Base-by-base conservation (phyloP, 2,113 vertebrate genomes). In the Egretta garzetta region DNA sequence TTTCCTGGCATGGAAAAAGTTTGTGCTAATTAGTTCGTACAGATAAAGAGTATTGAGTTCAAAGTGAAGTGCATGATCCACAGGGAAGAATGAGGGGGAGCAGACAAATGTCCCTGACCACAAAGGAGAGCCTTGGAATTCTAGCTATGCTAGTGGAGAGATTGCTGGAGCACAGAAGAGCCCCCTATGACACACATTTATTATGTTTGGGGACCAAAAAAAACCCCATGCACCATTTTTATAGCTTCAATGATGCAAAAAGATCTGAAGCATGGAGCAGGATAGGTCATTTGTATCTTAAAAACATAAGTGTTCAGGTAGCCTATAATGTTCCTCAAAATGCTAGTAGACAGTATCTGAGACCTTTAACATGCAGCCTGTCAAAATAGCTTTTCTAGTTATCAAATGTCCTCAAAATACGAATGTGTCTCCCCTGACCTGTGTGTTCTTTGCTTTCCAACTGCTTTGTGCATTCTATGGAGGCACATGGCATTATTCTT, bases 271-370 rank as follows among this genome's bases (percentile, higher is more conserved):
- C 6, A 63, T 70, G 16, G 24, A 64, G 13, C 4, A 9, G 18
- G 18, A 28, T 5, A 2, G 0, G 9, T 30, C 4, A 1, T 12
- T 8, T 49, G 4, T 68, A 23, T 64, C 30, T 75, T 71, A 67
- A 63, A 14, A 45, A 20, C 1, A 0, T 6, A 60, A n/a, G 3
- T 33, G 7, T 58, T 75, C 47, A 52, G 21, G 30, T 39, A 52
- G 19, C 35, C 41, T 60, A 17, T 17, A 47, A 47, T 0, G 1
- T 63, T 87, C 17, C 59, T 71, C 27, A 67, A 45, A 94, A 63
- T 18, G 9, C 26, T 87, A 37, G 28, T 28, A 73, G 19, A 41
- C 28, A 9, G 11, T 33, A 18, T 28, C 19, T 27, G 68, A 87
- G 37, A 92, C 13, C n/a, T 41, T 63, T 85, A 74, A 50, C 21